Evolutionary conservation across 2,888 invertebrate species (phyloP), one percentile per base, ranked within the genome.

Genomic region (Rosalia funebris): DNA sequence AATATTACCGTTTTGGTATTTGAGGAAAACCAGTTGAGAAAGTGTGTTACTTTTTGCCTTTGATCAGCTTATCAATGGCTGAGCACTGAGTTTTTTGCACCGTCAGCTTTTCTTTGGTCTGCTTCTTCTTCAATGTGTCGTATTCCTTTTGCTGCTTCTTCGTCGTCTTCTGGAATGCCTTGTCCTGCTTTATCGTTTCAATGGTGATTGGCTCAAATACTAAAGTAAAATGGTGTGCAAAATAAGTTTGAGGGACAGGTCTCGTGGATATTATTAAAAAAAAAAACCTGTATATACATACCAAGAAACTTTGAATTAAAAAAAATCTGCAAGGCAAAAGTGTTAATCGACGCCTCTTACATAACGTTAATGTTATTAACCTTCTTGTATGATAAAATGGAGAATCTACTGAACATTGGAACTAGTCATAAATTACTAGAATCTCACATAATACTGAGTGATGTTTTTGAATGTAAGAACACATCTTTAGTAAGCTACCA

Each of bases 91-190:
- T 86, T 80, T 96, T 97, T 82, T 98, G 98, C 79, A 98, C 87
- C 19, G 90, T 82, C 76, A 91, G 85, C 78, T 95, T 91, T 82
- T 98, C 98, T 79, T 99, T 99, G 68, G 91, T 87, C 75, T 98
- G 98, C 56, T 92, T 90, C 79, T 97, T 98, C 78, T 91, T 91
- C 83, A 98, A 83, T 2, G 93, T 86, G 59, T 98, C 98, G 63
- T 95, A 80, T 74, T 99, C 98, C 77, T 99, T 99, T 81, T 95
- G 93, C 77, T 98, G 97, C 80, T 98, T 98, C 75, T 96, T 91
- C 44, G 93, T 89, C 31, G 94, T 90, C 83, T 99, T 99, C 71
- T 91, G 86, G 83, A 93, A 98, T 16, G 91, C 91, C 79, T 97
- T 98, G 81, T 97, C 96, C 72, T 89, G 89, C 14, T 91, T 88